phyloP scores from a whole-genome alignment of 2,888 invertebrate genomes.

The Phymatocera aterrima region DNA sequence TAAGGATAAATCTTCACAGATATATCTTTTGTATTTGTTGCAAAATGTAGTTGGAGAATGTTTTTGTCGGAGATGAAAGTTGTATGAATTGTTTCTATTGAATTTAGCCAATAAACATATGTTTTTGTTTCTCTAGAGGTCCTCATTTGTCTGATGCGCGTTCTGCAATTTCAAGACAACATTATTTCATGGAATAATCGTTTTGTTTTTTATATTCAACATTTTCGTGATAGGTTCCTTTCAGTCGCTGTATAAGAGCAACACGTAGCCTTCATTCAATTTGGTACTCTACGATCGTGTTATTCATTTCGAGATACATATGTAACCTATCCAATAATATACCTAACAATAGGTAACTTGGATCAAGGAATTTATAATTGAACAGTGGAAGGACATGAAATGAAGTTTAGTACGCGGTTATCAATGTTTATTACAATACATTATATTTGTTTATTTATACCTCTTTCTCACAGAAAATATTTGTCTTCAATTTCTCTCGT shows the following conservation, averaged over 20 bases:
- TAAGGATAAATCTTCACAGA: background rate
- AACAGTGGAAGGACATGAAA: constrained; percentile 7
- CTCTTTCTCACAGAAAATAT: constrained; percentile 44
- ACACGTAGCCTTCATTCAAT: too few species aligned
- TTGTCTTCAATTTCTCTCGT: constrained; percentile 34
- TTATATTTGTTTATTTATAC: constrained; percentile 43
- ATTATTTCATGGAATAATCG: too few species aligned
- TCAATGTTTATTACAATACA: constrained; percentile 43
- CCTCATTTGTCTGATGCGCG: constrained; percentile 6
- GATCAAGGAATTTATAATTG: background rate
- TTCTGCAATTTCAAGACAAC: too few species aligned
- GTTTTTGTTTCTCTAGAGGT: background rate
- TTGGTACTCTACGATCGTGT: too few species aligned
- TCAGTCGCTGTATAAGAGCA: too few species aligned
- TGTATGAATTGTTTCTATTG: background rate
- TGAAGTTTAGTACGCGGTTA: constrained; percentile 33
- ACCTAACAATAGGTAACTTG: too few species aligned
- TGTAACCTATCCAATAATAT: too few species aligned
- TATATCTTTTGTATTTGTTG: background rate
- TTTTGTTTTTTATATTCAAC: too few species aligned
- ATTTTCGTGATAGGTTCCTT: too few species aligned
- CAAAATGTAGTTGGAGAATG: background rate
- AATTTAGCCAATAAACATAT: constrained; percentile 4
- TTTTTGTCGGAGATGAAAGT: background rate
- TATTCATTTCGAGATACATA: too few species aligned